These are phyloP conservation scores for Aproaerema taeniolella DNA, from an alignment of 2,888 invertebrate genomes.

Conservation along the genomic window DNA sequence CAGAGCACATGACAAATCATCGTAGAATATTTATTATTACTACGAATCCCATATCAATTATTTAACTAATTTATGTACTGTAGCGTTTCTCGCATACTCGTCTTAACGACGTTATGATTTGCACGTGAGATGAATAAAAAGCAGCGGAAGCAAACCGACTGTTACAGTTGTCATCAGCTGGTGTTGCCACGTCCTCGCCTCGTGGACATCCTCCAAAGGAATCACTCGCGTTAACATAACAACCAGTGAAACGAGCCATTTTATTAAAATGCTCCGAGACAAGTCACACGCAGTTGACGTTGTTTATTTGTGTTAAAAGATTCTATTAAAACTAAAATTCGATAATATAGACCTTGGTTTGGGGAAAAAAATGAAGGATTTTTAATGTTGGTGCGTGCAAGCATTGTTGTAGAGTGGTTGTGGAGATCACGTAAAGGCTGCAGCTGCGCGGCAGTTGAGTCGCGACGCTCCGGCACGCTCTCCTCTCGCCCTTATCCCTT, in stretches of 20 bases:
- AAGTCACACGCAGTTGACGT: too few relatives aligned
- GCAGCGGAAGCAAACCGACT: conserved; percentile 30
- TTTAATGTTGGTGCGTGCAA: conserved; percentile 33
- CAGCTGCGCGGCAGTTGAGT: conserved; percentile 24
- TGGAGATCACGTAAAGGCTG: conserved; percentile 47
- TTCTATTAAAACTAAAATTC: too few relatives aligned
- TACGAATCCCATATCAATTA: too few relatives aligned
- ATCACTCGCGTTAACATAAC: conserved; percentile 35
- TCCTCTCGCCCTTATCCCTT: conserved; percentile 52
- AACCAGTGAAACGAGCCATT: conserved; percentile 25
- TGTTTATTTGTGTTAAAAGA: too few relatives aligned
- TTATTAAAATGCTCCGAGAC: too few relatives aligned
- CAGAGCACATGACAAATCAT: too few relatives aligned
- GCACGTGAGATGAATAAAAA: conserved; percentile 48
- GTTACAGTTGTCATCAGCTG: conserved; percentile 34
- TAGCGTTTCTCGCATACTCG: too few relatives aligned
- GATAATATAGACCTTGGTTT: too few relatives aligned
- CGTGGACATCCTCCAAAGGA: conserved; percentile 24
- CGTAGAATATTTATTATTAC: too few relatives aligned
- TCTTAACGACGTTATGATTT: conserved; percentile 45
- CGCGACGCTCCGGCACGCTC: conserved; percentile 25
- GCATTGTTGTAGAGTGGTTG: conserved; percentile 42
- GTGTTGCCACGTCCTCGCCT: conserved; percentile 29
- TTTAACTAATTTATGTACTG: too few relatives aligned
- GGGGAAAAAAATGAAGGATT: conserved; percentile 46